Conservation (phyloP, 2,888 invertebrate genomes). For the Pammene aurita region DNA sequence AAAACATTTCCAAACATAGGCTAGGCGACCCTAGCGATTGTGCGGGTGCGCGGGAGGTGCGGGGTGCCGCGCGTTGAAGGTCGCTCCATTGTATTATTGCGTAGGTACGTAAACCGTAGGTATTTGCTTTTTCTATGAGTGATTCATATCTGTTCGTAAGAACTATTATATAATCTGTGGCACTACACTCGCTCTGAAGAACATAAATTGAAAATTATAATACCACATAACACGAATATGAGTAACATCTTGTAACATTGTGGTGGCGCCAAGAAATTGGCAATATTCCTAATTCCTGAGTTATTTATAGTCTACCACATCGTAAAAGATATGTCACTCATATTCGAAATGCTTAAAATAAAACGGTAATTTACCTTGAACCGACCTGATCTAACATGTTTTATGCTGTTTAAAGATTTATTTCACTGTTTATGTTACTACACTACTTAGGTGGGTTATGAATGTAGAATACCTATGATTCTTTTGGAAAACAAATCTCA, state of each 20-base stretch:
- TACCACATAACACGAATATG: conserved; percentile 21
- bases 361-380: conserved; percentile 31
- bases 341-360: conserved; percentile 22
- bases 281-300: conserved; percentile 36
- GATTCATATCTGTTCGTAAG: too few species aligned
- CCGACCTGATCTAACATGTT: conserved; percentile 7
- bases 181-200: conserved; percentile 2
- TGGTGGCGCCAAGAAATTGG: conserved; percentile 40
- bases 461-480: too few species aligned
- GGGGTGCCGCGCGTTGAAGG: too few species aligned
- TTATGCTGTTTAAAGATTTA: not conserved
- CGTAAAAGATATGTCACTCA: conserved; percentile 35
- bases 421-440: not conserved
- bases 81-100: too few species aligned
- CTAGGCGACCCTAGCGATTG: too few species aligned
- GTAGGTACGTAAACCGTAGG: too few species aligned
- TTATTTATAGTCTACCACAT: conserved; percentile 32
- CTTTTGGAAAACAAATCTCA: too few species aligned
- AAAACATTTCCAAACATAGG: too few species aligned
- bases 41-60: too few species aligned
- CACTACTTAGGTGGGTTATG: too few species aligned
- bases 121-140: too few species aligned
- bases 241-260: conserved; percentile 35
- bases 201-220: conserved; percentile 25
- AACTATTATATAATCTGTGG: too few species aligned